Conservation (phyloP, 2,888 invertebrate genomes). For the Ceriagrion tenellum region DNA sequence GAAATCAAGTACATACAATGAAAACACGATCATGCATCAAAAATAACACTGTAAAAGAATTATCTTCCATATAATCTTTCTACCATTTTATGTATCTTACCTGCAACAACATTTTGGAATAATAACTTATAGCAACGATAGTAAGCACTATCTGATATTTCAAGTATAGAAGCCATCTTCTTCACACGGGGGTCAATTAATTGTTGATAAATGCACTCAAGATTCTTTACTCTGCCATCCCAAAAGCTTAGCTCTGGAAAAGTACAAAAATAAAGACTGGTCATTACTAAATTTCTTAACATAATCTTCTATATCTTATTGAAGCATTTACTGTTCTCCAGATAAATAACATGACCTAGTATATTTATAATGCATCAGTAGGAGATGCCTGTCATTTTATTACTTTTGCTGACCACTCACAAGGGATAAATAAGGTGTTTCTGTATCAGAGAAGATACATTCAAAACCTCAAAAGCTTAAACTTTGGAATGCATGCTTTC, state of each 20-base stretch:
- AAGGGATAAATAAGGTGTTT: too few relatives aligned
- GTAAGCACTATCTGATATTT: conserved; percentile 89
- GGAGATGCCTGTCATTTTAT: too few relatives aligned
- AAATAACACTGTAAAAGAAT: too few relatives aligned
- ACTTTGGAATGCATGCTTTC: too few relatives aligned
- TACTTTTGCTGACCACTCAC: too few relatives aligned
- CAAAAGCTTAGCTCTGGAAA: conserved; percentile 88
- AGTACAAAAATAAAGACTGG: neutral
- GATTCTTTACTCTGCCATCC: conserved; percentile 86
- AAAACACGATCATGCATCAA: too few relatives aligned
- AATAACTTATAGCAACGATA: conserved; percentile 87
- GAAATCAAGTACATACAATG: too few relatives aligned
- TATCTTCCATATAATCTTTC: neutral
- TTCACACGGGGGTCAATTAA: conserved; percentile 90
- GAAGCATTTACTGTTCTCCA: too few relatives aligned
- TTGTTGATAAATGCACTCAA: conserved; percentile 93
- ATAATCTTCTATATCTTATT: neutral
- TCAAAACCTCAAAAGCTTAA: too few relatives aligned
- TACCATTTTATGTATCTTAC: conserved; percentile 76
- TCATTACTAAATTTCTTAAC: neutral
- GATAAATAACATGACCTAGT: too few relatives aligned
- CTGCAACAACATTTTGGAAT: conserved; percentile 88
- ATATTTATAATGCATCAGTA: too few relatives aligned
- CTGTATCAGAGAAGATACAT: too few relatives aligned
- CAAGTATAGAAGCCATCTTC: conserved; percentile 89